These are phyloP conservation scores for Netelia inedita DNA, from an alignment of 2,888 invertebrate genomes.

Conservation along the genomic window DNA sequence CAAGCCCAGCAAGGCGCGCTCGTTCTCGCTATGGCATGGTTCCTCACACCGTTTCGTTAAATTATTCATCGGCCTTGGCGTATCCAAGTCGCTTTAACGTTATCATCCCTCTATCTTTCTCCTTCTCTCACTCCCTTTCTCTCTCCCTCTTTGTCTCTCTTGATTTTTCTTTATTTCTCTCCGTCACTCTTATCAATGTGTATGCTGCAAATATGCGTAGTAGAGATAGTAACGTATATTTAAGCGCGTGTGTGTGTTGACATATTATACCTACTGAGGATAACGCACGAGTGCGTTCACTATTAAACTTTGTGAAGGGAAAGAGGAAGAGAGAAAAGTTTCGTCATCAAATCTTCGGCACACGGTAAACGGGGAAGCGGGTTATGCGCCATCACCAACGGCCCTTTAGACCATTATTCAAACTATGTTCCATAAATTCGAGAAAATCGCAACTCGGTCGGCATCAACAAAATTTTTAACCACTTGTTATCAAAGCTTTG, in stretches of 20 bases:
- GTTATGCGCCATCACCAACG: neutral
- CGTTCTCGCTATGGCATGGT: slow-evolving; percentile 35
- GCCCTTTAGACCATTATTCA: neutral
- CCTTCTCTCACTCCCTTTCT: slow-evolving; percentile 56
- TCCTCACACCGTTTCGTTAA: slow-evolving; percentile 61
- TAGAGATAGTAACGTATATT: neutral
- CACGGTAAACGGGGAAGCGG: neutral
- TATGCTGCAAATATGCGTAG: neutral
- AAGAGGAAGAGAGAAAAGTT: slow-evolving; percentile 8
- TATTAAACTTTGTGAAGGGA: slow-evolving; percentile 21
- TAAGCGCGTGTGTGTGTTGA: neutral
- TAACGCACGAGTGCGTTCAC: slow-evolving; percentile 4
- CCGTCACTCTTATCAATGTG: neutral
- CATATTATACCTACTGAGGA: slow-evolving; percentile 12
- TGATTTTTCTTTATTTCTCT: slow-evolving; percentile 54
- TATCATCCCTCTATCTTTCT: slow-evolving; percentile 14
- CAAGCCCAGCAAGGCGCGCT: slow-evolving; percentile 34
- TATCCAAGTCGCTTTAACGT: slow-evolving; percentile 29
- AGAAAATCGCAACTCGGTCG: no score
- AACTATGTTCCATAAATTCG: neutral
- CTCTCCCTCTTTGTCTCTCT: slow-evolving; percentile 56
- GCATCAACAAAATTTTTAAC: no score
- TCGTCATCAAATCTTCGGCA: slow-evolving; percentile 3
- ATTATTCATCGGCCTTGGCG: slow-evolving; percentile 67
- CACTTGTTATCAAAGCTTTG: no score